Evolutionary conservation across 2,797 vertebrate genomes (phyloP).

Genomic region (Oreochromis mossambicus): DNA sequence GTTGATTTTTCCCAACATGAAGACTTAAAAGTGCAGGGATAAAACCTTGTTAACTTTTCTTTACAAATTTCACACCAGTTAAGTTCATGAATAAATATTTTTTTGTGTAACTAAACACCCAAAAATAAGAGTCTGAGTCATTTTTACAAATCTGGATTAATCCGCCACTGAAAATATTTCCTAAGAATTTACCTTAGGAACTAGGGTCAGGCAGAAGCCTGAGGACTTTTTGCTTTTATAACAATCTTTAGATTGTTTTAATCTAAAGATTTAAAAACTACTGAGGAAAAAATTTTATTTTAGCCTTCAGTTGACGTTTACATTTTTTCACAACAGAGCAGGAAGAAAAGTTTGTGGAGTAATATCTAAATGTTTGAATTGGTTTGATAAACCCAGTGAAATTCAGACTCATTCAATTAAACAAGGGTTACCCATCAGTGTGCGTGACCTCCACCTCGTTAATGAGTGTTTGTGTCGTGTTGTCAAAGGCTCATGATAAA

Average conservation of each 20-base stretch:
- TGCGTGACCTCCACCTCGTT: background rate
- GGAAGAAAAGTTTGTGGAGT: background rate
- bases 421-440: background rate
- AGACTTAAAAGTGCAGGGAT: background rate
- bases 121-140: background rate
- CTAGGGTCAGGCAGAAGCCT: too few species aligned
- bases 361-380: background rate
- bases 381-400: background rate
- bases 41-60: background rate
- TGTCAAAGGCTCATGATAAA: background rate
- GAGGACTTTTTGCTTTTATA: background rate
- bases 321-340: background rate
- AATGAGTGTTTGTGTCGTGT: background rate
- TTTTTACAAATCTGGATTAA: background rate
- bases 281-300: rapidly evolving
- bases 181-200: background rate
- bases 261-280: background rate
- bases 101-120: background rate
- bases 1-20: background rate
- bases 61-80: background rate
- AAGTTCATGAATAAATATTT: background rate
- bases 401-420: background rate
- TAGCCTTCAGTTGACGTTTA: background rate
- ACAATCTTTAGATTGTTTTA: background rate
- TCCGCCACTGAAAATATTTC: background rate